Conservation (phyloP, 2,797 vertebrate species). For the Oreonectes daqikongensis region DNA sequence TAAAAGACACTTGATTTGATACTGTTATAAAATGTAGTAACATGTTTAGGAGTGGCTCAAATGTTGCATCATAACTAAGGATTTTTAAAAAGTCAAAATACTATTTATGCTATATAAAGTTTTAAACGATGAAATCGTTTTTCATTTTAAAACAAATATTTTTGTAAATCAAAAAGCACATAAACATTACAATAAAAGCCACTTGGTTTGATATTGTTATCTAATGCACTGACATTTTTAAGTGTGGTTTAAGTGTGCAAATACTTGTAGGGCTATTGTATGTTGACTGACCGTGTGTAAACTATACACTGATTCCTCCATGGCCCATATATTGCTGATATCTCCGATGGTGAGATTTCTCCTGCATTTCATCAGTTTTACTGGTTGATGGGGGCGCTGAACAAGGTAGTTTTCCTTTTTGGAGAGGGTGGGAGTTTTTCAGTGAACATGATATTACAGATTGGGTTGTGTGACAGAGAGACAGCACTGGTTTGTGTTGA, state of each 20-base stretch:
- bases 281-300: background rate
- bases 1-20: no score
- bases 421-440: slow-evolving; percentile 27
- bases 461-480: slow-evolving; percentile 52
- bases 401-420: slow-evolving; percentile 34
- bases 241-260: background rate
- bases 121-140: background rate
- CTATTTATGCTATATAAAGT: no score
- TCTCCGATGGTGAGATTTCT: background rate
- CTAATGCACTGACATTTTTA: background rate
- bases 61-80: no score
- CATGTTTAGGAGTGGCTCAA: no score
- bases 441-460: slow-evolving; percentile 48
- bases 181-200: background rate
- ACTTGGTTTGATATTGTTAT: background rate
- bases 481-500: slow-evolving; percentile 59
- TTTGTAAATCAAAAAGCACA: background rate
- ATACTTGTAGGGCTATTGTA: background rate
- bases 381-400: slow-evolving; percentile 37
- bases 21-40: no score
- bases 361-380: background rate
- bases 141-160: background rate
- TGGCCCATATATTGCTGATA: background rate
- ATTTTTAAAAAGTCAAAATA: no score
- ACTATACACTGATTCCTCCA: background rate